A percentile compares a stretch with the other conserved stretches of the same genome.
These are phyloP conservation scores for Drosophila kuntzei DNA, from an alignment of 2,888 invertebrate genomes.

Conservation along the genomic window DNA sequence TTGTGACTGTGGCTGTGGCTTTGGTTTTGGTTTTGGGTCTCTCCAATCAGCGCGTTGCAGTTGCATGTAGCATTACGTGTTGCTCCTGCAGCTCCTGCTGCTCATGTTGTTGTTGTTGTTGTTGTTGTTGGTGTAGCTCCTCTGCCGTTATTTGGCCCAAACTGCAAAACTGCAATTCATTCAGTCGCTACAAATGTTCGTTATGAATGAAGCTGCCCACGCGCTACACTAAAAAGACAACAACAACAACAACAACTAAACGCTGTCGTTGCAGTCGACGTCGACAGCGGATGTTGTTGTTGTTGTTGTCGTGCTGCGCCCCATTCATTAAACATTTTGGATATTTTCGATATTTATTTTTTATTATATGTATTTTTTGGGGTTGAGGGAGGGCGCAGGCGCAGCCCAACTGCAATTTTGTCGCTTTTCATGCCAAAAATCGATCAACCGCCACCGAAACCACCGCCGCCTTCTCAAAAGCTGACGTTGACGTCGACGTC, in stretches of 20 bases:
- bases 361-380: not conserved
- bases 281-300: too few species aligned
- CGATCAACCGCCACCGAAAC: slow-evolving; percentile 57
- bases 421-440: slow-evolving; percentile 68
- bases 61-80: slow-evolving; percentile 39
- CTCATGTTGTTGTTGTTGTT: not conserved
- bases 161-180: slow-evolving; percentile 73
- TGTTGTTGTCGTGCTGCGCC: slow-evolving; percentile 52
- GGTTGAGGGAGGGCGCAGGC: slow-evolving; percentile 28
- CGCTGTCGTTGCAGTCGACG: too few species aligned
- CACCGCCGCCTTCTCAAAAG: slow-evolving; percentile 7
- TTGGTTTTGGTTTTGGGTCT: slow-evolving; percentile 8
- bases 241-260: slow-evolving; percentile 17
- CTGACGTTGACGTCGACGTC: slow-evolving; percentile 37
- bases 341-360: slow-evolving; percentile 34
- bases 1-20: not conserved
- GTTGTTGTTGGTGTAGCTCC: slow-evolving; percentile 17
- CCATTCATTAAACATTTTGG: slow-evolving; percentile 67
- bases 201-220: slow-evolving; percentile 80
- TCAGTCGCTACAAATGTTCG: slow-evolving; percentile 65
- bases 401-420: slow-evolving; percentile 56
- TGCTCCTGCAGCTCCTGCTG: slow-evolving; percentile 45
- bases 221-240: slow-evolving; percentile 41
- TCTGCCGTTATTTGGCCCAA: slow-evolving; percentile 62
- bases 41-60: slow-evolving; percentile 60